Evolutionary conservation across 1,140 invertebrate genomes (phyloP), one percentile per base, ranked within the genome.

Genomic region (Eupristina koningsbergeri): DNA sequence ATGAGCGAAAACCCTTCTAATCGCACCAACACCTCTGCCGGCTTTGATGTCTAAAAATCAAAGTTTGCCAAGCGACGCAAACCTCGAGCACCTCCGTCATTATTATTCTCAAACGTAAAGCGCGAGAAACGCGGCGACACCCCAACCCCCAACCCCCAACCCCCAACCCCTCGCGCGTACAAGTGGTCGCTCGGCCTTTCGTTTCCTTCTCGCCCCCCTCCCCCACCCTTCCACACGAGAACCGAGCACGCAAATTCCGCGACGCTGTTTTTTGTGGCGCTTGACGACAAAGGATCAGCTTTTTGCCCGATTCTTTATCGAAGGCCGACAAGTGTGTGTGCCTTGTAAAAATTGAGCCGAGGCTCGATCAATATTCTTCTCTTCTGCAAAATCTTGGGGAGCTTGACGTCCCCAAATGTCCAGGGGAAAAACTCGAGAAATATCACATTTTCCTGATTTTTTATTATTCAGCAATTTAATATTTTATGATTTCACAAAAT

Each of bases 21-120:
- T 83, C 77, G 83, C 64, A 64, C 75, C 36, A 79, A 84, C 83
- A 71, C 83, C 83, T 84, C 77, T n/a, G 53, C 0, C 3, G 53
- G 63, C 76, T 84, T 84, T 84, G 83, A 84, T 84, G 11, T 75
- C 11, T 76, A 11, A 15, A 81, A 81, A 81, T 63, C 69, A 81
- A 75, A 75, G 34, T 53, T 26, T 29, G 50, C 45, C 73, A 11
- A 5, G 22, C 34, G 34, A 1, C 39, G 53, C 53, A 17, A 53
- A 45, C 34, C n/a, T 41, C 13, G 63, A 31, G 45, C 41, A 50
- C 39, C 63, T 7, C 26, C 2, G 29, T 53, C 31, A 26, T 76
- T 61, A 7, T 53, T 53, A 41, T 22, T 67, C 39, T n/a, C 29
- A 39, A 15, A 47, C 63, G 77, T 47, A 69, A 50, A 69, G 64